A percentile compares a stretch with the other conserved stretches of the same genome.
Evolutionary conservation across 2,113 vertebrate species (phyloP).

Genomic region (Otis tarda): DNA sequence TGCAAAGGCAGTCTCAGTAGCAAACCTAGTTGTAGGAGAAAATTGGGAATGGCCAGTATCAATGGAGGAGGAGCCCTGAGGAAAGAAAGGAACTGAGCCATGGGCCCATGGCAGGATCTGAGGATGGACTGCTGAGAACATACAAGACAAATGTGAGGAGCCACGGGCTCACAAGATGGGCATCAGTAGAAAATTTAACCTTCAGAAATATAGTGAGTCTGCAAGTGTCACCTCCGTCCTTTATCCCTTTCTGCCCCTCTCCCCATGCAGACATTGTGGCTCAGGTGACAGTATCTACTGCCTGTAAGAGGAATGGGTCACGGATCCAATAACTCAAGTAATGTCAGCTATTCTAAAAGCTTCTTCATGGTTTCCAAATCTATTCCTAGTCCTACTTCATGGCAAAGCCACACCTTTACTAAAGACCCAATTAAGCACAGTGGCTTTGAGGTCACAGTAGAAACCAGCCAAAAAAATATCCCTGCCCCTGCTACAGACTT

Average conservation of each 20-base stretch:
- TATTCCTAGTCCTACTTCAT: background rate
- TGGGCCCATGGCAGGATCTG: background rate
- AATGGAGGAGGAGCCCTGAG: background rate
- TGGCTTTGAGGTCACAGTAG: background rate
- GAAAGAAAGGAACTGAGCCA: background rate
- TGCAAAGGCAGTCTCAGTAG: background rate
- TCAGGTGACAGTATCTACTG: background rate
- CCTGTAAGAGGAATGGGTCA: background rate
- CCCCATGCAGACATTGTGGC: background rate
- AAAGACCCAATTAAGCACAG: background rate
- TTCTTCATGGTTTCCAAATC: background rate
- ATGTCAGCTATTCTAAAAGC: background rate
- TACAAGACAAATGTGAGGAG: background rate
- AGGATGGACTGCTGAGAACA: background rate
- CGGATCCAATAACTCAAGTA: background rate
- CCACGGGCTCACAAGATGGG: background rate
- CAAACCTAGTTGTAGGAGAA: background rate
- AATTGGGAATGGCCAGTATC: rapidly evolving
- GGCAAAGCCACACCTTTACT: background rate
- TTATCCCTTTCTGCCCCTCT: background rate
- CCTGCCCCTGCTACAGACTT: background rate
- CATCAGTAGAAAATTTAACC: background rate
- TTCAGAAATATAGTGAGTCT: background rate
- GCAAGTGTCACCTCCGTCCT: background rate
- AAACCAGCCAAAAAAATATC: background rate